Evolutionary conservation across 30 jellyfish, hydroid and myxozoan species (phyloP).

Genomic region (Aurelia aurita): DNA sequence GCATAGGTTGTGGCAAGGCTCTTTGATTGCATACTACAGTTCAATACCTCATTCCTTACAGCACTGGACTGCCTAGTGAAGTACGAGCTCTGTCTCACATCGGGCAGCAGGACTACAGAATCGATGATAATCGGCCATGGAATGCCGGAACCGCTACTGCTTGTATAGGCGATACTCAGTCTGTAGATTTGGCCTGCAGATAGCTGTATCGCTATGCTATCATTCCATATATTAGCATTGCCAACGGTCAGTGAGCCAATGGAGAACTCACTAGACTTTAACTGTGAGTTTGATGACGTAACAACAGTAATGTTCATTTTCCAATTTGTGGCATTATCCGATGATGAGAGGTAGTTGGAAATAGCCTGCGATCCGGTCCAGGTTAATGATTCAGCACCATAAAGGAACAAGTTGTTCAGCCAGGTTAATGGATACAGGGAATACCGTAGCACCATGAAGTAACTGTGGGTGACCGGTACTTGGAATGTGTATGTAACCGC

Average conservation of each 20-base stretch:
- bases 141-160: conserved; percentile 65
- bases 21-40: conserved; percentile 60
- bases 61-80: conserved; percentile 34
- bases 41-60: conserved; percentile 42
- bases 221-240: conserved; percentile 64
- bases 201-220: conserved; percentile 45
- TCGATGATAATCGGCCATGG: conserved; percentile 96
- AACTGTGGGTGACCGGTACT: conserved; percentile 79
- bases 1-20: conserved; percentile 46
- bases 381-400: conserved; percentile 74
- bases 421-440: conserved; percentile 82
- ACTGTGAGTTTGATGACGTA: conserved; percentile 16
- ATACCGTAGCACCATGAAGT: conserved; percentile 78
- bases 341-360: conserved; percentile 20
- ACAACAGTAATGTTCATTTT: conserved; percentile 8
- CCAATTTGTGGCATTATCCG: conserved; percentile 89
- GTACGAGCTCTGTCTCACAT: conserved; percentile 60
- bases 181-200: conserved; percentile 60
- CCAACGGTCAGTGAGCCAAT: conserved; percentile 72
- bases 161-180: conserved; percentile 47
- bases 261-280: conserved; percentile 33
- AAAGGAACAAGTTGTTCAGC: conserved; percentile 70
- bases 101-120: conserved; percentile 80
- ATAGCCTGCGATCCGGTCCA: conserved; percentile 81
- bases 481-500: conserved; percentile 57